phyloP scores from a whole-genome alignment of 2,888 invertebrate species.

The Stratiomys singularior region DNA sequence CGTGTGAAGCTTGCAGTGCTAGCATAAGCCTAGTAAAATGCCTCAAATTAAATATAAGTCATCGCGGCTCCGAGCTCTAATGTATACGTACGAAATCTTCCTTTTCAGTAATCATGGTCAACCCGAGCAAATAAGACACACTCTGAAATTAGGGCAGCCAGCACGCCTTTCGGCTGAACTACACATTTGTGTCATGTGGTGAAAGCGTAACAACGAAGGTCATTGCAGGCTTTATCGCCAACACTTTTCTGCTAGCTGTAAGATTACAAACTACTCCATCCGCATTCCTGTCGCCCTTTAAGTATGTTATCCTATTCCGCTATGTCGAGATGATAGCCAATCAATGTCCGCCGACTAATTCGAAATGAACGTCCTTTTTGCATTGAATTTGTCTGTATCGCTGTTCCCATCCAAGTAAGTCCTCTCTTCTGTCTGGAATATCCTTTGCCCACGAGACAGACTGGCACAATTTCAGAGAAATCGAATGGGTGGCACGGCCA shows the following conservation, averaged over 20 bases:
- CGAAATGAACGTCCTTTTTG: not conserved
- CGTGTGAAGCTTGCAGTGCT: too few relatives aligned
- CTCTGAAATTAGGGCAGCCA: too few relatives aligned
- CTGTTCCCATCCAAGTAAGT: not conserved
- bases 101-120: not conserved
- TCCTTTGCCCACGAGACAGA: not conserved
- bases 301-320: too few relatives aligned
- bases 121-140: too few relatives aligned
- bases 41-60: too few relatives aligned
- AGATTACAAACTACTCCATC: too few relatives aligned
- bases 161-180: not conserved
- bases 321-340: too few relatives aligned
- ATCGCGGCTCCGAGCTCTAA: too few relatives aligned
- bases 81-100: too few relatives aligned
- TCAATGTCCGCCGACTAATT: not conserved
- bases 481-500: not conserved
- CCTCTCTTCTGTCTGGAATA: slow-evolving; percentile 16
- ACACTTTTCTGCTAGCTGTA: too few relatives aligned
- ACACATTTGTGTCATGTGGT: not conserved
- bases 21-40: too few relatives aligned
- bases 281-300: not conserved
- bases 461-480: not conserved
- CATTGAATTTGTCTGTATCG: not conserved
- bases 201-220: not conserved
- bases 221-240: not conserved